A percentile compares a stretch with the other conserved stretches of the same genome.
These are phyloP conservation scores for Oligia fasciuncula DNA, from an alignment of 2,888 invertebrate species.

Conservation along the genomic window DNA sequence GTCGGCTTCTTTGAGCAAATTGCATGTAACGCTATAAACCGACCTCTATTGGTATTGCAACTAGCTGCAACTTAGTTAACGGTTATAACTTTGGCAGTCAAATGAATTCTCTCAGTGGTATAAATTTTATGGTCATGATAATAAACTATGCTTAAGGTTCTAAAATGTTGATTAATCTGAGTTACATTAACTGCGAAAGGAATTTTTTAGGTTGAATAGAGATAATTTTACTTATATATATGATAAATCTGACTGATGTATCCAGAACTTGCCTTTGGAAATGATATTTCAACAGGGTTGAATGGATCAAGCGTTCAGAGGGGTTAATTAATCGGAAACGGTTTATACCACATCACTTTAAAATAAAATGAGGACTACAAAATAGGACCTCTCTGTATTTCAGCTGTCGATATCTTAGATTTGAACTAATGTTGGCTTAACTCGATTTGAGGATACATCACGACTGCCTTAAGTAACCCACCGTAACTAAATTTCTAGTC, in stretches of 20 bases:
- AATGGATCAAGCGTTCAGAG: no score
- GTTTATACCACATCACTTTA: no score
- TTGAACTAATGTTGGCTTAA: no score
- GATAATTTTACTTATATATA: neutral
- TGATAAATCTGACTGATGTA: neutral
- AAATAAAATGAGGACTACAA: no score
- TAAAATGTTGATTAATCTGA: constrained; percentile 21
- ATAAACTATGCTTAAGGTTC: constrained; percentile 28
- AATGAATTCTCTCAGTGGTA: constrained; percentile 63
- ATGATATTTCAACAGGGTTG: no score
- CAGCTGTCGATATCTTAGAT: no score
- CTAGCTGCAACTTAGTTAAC: constrained; percentile 81
- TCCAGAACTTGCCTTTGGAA: neutral
- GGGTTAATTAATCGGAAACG: no score
- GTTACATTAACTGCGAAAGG: neutral
- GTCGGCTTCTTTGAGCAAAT: constrained; percentile 83
- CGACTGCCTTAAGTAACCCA: no score
- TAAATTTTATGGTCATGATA: constrained; percentile 61
- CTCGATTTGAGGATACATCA: no score
- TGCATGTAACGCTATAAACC: constrained; percentile 79
- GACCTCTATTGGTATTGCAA: constrained; percentile 70
- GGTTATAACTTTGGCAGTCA: constrained; percentile 69
- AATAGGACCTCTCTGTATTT: no score
- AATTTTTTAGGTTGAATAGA: neutral
- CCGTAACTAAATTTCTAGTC: no score